A percentile compares a stretch with the other conserved stretches of the same genome.
Conservation (phyloP, 2,113 vertebrate genomes). For the Apodemus speciosus region DNA sequence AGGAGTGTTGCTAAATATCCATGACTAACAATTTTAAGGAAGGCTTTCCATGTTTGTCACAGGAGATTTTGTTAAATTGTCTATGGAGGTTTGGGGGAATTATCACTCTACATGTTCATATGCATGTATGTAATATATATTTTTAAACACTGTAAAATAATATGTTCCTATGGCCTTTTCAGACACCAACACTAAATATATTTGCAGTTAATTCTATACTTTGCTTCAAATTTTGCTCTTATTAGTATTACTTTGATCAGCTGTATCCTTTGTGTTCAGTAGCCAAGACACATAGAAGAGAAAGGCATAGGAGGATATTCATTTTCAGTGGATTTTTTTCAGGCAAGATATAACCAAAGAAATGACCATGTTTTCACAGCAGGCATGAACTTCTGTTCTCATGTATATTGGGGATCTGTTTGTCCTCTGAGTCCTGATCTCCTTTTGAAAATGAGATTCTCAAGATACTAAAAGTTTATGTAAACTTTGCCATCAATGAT, state of each 20-base stretch:
- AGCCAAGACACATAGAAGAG: background rate
- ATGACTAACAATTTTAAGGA: background rate
- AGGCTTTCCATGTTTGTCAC: background rate
- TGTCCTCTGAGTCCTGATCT: background rate
- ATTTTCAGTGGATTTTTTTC: too few species aligned
- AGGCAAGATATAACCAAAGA: background rate
- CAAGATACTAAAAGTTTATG: background rate
- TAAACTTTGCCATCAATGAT: background rate
- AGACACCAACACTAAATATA: background rate
- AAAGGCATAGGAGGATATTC: accelerated
- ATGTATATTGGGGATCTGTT: too few species aligned
- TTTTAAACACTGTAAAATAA: background rate
- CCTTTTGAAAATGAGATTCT: background rate
- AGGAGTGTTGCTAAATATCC: background rate
- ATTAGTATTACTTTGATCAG: accelerated
- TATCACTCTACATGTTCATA: background rate
- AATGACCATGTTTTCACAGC: background rate
- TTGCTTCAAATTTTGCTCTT: background rate
- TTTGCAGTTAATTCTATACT: background rate
- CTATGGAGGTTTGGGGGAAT: background rate
- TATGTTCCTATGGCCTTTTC: background rate
- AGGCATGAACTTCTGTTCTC: background rate
- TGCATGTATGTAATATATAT: background rate
- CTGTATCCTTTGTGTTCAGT: accelerated
- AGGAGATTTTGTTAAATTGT: background rate